Evolutionary conservation across 2,797 vertebrate species (phyloP).

Genomic region (Triplophysa bombifrons): DNA sequence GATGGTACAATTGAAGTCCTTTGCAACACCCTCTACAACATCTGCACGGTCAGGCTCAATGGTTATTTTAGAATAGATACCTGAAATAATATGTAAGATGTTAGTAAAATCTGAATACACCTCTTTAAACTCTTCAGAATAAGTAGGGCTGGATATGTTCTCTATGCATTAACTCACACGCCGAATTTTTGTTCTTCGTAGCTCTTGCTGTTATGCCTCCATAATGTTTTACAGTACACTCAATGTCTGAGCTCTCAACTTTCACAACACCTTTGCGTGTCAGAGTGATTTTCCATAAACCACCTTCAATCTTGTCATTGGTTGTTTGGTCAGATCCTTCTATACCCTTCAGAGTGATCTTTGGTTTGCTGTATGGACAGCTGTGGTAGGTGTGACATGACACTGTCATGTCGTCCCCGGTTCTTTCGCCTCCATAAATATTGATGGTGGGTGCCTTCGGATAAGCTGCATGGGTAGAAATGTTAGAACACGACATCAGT

Average conservation of each 20-base stretch:
- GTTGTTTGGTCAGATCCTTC: not conserved
- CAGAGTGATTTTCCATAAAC: slow-evolving; percentile 20
- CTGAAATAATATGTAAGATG: slow-evolving; percentile 39
- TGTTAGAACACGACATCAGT: no score
- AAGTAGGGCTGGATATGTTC: no score
- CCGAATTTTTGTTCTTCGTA: not conserved
- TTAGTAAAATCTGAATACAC: no score
- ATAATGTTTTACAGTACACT: slow-evolving; percentile 27
- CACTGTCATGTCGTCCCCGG: not conserved
- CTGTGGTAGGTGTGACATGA: slow-evolving; percentile 5
- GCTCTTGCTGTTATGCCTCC: not conserved
- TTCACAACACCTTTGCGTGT: slow-evolving; percentile 12
- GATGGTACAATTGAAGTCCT: slow-evolving; percentile 63
- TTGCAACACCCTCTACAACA: slow-evolving; percentile 60
- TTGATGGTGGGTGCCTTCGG: not conserved
- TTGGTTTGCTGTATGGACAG: slow-evolving; percentile 29
- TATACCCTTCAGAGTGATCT: slow-evolving; percentile 19
- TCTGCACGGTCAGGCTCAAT: slow-evolving; percentile 54
- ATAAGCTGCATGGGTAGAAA: not conserved
- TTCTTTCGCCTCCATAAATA: slow-evolving; percentile 6
- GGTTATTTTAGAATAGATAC: slow-evolving; percentile 58
- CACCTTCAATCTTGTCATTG: fast-evolving
- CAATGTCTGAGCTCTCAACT: not conserved
- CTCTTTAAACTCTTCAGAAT: no score
- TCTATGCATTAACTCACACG: slow-evolving; percentile 36